Evolutionary conservation across 1,140 invertebrate genomes (phyloP).

Genomic region (Drosophila hydei): DNA sequence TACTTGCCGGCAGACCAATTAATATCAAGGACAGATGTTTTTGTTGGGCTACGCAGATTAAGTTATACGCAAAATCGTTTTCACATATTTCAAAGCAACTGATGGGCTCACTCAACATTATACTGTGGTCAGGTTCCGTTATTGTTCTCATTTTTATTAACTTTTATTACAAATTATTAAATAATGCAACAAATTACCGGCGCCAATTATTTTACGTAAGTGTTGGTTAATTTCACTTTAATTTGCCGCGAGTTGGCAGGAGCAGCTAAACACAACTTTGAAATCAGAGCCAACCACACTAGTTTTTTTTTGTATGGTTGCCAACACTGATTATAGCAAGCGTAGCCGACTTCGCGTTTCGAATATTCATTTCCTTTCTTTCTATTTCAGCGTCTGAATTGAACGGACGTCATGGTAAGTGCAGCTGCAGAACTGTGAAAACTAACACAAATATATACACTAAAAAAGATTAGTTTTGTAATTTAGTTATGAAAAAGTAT

Average conservation of each 20-base stretch:
- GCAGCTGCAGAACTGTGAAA: not conserved
- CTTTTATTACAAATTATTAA: not conserved
- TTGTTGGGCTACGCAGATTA: constrained; percentile 61
- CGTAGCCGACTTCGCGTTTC: constrained; percentile 50
- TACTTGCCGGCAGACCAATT: constrained; percentile 70
- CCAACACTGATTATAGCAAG: not conserved
- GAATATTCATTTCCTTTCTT: constrained; percentile 61
- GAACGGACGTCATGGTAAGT: constrained; percentile 80
- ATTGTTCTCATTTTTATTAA: constrained; percentile 37
- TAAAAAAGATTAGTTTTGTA: not conserved
- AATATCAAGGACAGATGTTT: constrained; percentile 61
- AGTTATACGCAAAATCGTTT: constrained; percentile 75
- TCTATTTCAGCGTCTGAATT: constrained; percentile 75
- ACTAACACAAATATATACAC: not conserved
- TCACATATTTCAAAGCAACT: constrained; percentile 65
- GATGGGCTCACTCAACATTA: constrained; percentile 57
- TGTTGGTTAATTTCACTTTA: constrained; percentile 14
- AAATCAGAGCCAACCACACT: constrained; percentile 9
- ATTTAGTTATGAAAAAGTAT: not conserved
- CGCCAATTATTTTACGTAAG: constrained; percentile 24
- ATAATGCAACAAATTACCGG: constrained; percentile 31
- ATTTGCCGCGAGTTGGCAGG: constrained; percentile 5
- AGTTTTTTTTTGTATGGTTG: not conserved
- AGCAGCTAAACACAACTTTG: no score
- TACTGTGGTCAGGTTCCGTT: constrained; percentile 49